Percentiles rank a stretch among this genome's conserved stretches.
phyloP scores from a whole-genome alignment of 2,113 vertebrate genomes.

The Sebastes fasciatus region DNA sequence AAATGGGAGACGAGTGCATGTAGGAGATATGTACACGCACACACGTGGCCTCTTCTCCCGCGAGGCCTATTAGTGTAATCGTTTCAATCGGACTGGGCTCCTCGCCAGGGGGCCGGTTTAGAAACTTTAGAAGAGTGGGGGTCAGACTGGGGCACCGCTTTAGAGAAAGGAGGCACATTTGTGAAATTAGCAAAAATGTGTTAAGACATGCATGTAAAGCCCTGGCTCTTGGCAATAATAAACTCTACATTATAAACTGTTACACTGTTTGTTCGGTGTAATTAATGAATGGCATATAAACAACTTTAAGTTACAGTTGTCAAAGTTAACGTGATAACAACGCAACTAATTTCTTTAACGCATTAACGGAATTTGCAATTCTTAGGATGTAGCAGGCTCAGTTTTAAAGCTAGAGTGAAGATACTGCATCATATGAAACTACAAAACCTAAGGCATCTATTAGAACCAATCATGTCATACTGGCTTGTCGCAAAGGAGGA shows the following conservation, averaged over 20 bases:
- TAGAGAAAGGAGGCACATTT: conserved; percentile 21
- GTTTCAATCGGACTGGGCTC: conserved; percentile 21
- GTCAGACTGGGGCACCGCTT: not conserved
- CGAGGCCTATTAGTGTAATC: conserved; percentile 25
- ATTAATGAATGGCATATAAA: not conserved
- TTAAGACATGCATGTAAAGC: not conserved
- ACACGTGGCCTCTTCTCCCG: conserved; percentile 7
- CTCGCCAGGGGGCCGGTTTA: conserved; percentile 4
- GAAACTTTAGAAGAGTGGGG: too few relatives aligned
- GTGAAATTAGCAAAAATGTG: conserved; percentile 1
- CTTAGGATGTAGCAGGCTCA: too few relatives aligned
- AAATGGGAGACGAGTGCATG: not conserved
- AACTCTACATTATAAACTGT: not conserved
- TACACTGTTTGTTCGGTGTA: not conserved
- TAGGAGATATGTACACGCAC: conserved; percentile 23
- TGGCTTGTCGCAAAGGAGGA: too few relatives aligned
- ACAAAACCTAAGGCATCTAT: too few relatives aligned
- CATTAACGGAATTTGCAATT: too few relatives aligned
- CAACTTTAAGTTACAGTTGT: not conserved
- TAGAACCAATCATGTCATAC: too few relatives aligned
- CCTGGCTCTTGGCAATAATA: not conserved
- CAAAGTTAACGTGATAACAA: too few relatives aligned
- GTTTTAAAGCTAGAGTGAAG: too few relatives aligned
- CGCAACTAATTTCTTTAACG: too few relatives aligned
- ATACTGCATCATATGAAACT: too few relatives aligned